Evolutionary conservation across 2,797 vertebrate genomes (phyloP), one percentile per base, ranked within the genome.

Genomic region (Takifugu ocellatus): DNA sequence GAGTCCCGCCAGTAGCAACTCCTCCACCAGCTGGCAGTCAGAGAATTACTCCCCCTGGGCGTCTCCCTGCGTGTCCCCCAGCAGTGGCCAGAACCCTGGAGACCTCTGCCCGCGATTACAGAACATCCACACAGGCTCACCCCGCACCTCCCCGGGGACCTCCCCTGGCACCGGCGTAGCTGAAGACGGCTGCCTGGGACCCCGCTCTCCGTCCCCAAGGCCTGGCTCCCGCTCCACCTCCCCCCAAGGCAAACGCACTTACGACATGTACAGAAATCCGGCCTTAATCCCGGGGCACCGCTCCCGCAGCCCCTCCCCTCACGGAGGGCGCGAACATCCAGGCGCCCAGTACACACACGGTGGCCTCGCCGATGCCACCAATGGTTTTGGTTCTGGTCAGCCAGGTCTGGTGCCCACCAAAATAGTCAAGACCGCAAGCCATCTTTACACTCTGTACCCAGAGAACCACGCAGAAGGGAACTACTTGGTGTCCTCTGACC

Each of bases 11-110:
- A 98, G 96, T 91, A 98, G 96, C 86, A 97, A 95, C 85, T 99
- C 97, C 63, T 99, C 97, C 85, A 92, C 96, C 92, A 98, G 96
- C 91, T 99, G 97, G 94, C 93, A 98, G 89, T 99, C 97, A 39
- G 96, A 99, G 91, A 95, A 82, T 85, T 95, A 94, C 85, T 99
- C 97, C 73, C 97, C 97, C 79, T 97, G 93, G 91, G 93, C 95
- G 1, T 99, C 97, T 49, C 97, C 96, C 59, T 99, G 97, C 44
- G 95, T 99, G 85, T 99, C 97, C 71, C 96, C 96, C 80, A 95
- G 95, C 90, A 95, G 92, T 66, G 94, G 91, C 69, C 91, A 92
- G 62, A 93, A 92, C 79, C 84, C 93, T 46, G 94, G 94, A 77
- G 96, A 99, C 86, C 93, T 97, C 81, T 98, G 95, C 88, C 94